Conservation (phyloP, 2,888 invertebrate species). For the Hofmannophila pseudospretella region DNA sequence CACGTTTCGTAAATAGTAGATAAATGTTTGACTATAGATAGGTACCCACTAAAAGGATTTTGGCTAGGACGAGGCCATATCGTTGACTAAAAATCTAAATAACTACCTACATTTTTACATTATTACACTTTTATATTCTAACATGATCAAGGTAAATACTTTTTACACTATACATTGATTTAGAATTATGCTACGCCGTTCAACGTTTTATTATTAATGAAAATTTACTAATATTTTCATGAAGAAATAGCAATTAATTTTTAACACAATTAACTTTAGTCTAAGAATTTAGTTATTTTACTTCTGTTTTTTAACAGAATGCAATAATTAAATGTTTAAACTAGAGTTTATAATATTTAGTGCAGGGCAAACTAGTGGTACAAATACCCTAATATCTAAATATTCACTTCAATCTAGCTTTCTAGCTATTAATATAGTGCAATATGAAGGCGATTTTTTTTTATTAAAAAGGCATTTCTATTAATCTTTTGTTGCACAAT, state of each 20-base stretch:
- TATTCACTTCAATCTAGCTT: slow-evolving; percentile 6
- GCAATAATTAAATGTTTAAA: background rate
- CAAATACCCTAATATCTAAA: background rate
- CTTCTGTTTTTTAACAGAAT: background rate
- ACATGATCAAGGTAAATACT: slow-evolving; percentile 23
- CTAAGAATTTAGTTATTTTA: background rate
- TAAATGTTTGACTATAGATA: too few relatives aligned
- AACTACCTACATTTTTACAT: background rate
- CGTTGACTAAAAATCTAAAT: background rate
- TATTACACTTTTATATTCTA: background rate
- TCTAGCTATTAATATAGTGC: slow-evolving; percentile 1
- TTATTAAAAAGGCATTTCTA: slow-evolving; percentile 20
- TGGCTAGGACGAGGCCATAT: slow-evolving; percentile 3
- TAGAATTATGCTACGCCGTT: slow-evolving; percentile 71
- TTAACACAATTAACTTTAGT: background rate
- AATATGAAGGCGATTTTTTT: slow-evolving; percentile 10
- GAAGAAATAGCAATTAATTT: background rate
- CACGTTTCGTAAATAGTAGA: too few relatives aligned
- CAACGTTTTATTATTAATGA: slow-evolving; percentile 1
- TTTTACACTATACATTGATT: slow-evolving; percentile 69
- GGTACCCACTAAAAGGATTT: background rate
- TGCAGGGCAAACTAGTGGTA: background rate
- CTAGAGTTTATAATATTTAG: background rate
- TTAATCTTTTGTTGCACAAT: too few relatives aligned
- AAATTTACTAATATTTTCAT: slow-evolving; percentile 3